phyloP scores from a whole-genome alignment of 64 coral and sea anemone species.

The Actinia equina region DNA sequence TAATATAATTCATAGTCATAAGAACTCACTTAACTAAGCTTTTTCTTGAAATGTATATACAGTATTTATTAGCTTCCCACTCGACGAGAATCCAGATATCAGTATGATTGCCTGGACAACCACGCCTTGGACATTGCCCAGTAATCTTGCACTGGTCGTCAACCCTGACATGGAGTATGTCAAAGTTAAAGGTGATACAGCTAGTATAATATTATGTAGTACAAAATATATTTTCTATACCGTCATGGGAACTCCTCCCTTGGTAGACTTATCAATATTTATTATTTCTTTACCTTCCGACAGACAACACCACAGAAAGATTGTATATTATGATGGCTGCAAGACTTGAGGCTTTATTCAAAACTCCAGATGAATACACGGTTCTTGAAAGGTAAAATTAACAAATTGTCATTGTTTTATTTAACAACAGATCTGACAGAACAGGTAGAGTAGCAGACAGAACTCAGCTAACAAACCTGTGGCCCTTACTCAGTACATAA shows the following conservation, averaged over 20 bases:
- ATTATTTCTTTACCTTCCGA: not conserved
- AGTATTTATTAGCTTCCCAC: constrained; percentile 95
- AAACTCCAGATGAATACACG: constrained; percentile 87
- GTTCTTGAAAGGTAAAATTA: constrained; percentile 74
- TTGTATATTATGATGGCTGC: constrained; percentile 95
- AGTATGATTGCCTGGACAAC: constrained; percentile 99
- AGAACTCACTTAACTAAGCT: not conserved
- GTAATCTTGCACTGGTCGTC: constrained; percentile 93
- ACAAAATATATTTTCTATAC: no score
- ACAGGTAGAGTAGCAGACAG: no score
- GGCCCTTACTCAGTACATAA: no score
- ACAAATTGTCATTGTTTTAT: not conserved
- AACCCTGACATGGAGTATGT: constrained; percentile 89
- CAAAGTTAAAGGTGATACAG: constrained; percentile 69
- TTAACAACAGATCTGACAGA: no score
- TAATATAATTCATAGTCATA: no score
- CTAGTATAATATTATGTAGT: not conserved
- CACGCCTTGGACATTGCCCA: constrained; percentile 95
- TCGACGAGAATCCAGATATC: constrained; percentile 77
- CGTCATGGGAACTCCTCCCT: not conserved
- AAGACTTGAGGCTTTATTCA: constrained; percentile 81
- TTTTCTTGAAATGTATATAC: not conserved
- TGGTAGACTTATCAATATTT: no score
- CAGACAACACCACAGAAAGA: constrained; percentile 79
- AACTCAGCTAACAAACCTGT: no score